These are phyloP conservation scores for Fragum whitleyi DNA, from an alignment of 2,888 invertebrate species.

Conservation along the genomic window DNA sequence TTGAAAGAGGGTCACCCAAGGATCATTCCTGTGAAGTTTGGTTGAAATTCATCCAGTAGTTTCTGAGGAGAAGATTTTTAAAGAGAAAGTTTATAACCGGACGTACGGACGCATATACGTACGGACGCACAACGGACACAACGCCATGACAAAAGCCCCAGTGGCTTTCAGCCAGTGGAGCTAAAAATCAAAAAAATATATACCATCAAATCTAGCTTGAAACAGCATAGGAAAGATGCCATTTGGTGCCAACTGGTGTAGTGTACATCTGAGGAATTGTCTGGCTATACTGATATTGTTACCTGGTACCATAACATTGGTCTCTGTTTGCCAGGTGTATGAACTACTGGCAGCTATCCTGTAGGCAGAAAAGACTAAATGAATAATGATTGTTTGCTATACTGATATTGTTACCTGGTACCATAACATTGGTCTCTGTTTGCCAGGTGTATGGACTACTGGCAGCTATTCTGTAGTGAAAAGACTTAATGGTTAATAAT, in stretches of 20 bases:
- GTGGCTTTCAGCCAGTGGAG: too few species aligned
- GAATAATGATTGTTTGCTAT: slow-evolving; percentile 90
- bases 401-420: slow-evolving; percentile 97
- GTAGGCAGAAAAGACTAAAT: too few species aligned
- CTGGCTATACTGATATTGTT: slow-evolving; percentile 97
- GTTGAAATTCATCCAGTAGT: too few species aligned
- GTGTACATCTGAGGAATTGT: slow-evolving; percentile 97
- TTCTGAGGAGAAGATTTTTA: too few species aligned
- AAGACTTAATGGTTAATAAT: too few species aligned
- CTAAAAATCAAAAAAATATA: neutral
- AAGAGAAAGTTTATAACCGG: too few species aligned
- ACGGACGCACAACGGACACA: too few species aligned
- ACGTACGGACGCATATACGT: too few species aligned
- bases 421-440: slow-evolving; percentile 88
- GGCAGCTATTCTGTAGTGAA: slow-evolving; percentile 82
- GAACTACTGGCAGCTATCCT: slow-evolving; percentile 84
- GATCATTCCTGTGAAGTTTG: too few species aligned
- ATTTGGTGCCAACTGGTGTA: slow-evolving; percentile 98
- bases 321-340: slow-evolving; percentile 84
- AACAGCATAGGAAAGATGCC: slow-evolving; percentile 98
- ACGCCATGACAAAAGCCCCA: too few species aligned
- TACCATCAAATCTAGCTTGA: slow-evolving; percentile 94
- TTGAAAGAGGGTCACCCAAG: too few species aligned
- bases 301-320: slow-evolving; percentile 93
- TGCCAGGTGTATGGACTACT: slow-evolving; percentile 85